Percentiles rank a stretch among this genome's conserved stretches.
These are phyloP conservation scores for Neodon shergylaensis DNA, from an alignment of 2,113 vertebrate species.

Conservation along the genomic window DNA sequence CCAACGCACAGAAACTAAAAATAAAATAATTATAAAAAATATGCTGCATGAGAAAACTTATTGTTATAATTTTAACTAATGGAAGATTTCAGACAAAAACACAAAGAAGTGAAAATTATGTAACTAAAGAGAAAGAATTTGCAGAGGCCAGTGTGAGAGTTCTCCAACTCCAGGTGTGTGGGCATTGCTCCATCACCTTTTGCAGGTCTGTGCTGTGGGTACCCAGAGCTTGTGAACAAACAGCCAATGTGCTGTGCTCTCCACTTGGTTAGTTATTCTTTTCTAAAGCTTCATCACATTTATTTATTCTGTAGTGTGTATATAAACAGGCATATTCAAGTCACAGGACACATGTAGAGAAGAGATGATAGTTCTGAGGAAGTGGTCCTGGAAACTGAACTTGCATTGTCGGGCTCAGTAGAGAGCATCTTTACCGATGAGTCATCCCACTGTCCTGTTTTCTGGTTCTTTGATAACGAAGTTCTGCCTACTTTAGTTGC, in stretches of 20 bases:
- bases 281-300: neutral
- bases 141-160: neutral
- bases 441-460: no score
- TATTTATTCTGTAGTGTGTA: neutral
- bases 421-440: neutral
- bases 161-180: neutral
- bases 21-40: neutral
- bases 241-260: neutral
- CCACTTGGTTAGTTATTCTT: neutral
- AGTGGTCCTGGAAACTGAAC: neutral
- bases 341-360: no score
- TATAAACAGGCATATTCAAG: no score
- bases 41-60: neutral
- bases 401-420: neutral
- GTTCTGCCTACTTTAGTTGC: neutral
- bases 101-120: neutral
- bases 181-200: neutral
- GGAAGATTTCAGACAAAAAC: neutral
- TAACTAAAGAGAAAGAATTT: neutral
- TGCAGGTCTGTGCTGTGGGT: neutral
- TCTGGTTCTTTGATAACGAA: neutral
- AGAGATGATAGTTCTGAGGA: neutral
- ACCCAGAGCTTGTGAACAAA: neutral
- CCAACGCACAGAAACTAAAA: neutral
- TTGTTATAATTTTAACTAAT: neutral